A percentile compares a stretch with the other conserved stretches of the same genome.
Evolutionary conservation across 1,140 invertebrate genomes (phyloP).

Genomic region (Pararge aegeria): DNA sequence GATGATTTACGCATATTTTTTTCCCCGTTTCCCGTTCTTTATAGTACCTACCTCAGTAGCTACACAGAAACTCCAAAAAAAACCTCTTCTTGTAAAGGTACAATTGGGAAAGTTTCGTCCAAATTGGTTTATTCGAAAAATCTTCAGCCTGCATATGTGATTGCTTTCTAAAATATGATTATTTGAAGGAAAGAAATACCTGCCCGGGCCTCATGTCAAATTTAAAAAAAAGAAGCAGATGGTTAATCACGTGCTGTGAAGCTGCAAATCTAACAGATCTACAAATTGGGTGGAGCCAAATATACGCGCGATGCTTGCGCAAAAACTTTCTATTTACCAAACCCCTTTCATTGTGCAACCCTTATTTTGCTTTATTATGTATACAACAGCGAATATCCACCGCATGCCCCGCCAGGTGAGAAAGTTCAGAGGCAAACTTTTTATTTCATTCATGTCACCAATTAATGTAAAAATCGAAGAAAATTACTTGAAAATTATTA

Average conservation of each 20-base stretch:
- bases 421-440: not conserved
- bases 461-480: not conserved
- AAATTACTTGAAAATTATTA: not conserved
- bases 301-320: conserved; percentile 40
- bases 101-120: too few relatives aligned
- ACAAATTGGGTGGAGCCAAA: conserved; percentile 32
- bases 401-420: conserved; percentile 30
- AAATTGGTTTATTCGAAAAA: too few relatives aligned
- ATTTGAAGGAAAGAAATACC: too few relatives aligned
- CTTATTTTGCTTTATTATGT: conserved; percentile 31
- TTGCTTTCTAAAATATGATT: too few relatives aligned
- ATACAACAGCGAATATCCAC: conserved; percentile 28
- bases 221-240: conserved; percentile 14
- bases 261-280: conserved; percentile 31
- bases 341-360: conserved; percentile 53
- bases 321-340: conserved; percentile 54
- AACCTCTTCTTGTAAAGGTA: too few relatives aligned
- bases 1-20: too few relatives aligned
- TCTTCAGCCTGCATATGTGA: too few relatives aligned
- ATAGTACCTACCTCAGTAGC: too few relatives aligned
- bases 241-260: conserved; percentile 22
- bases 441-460: not conserved
- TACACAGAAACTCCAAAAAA: too few relatives aligned
- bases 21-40: too few relatives aligned
- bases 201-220: too few relatives aligned